A percentile compares a stretch with the other conserved stretches of the same genome.
Conservation (phyloP, 2,113 vertebrate species). For the Poicephalus meyeri region DNA sequence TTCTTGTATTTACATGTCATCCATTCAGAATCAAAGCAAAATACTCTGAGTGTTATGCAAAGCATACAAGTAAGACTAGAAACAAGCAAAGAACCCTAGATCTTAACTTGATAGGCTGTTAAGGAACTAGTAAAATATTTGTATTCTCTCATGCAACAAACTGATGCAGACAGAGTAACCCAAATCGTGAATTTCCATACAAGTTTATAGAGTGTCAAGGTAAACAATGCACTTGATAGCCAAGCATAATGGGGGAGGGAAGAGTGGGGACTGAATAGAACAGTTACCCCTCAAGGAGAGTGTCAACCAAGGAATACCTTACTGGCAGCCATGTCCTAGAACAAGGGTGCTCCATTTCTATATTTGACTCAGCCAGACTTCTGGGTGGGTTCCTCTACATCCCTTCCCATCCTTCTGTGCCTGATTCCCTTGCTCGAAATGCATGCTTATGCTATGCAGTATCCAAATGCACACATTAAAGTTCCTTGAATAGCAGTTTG, state of each 20-base stretch:
- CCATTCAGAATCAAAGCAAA: neutral
- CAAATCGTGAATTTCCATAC: neutral
- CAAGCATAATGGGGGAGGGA: neutral
- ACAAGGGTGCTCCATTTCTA: neutral
- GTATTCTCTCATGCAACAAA: neutral
- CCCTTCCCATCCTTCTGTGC: neutral
- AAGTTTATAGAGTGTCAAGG: neutral
- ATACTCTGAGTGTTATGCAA: neutral
- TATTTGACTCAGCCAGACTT: neutral
- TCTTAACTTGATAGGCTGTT: neutral
- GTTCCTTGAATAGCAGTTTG: neutral
- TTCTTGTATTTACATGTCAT: neutral
- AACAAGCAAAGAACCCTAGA: neutral
- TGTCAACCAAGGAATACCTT: neutral
- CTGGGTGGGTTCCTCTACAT: neutral
- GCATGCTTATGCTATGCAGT: neutral
- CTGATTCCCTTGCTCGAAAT: neutral
- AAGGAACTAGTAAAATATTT: neutral
- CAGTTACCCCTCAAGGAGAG: neutral
- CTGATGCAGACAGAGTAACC: neutral
- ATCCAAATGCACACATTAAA: neutral
- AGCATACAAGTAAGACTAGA: neutral
- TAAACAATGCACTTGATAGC: neutral
- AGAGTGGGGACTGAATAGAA: neutral
- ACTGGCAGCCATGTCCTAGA: neutral